These are phyloP conservation scores for Antitype chi DNA, from an alignment of 2,888 invertebrate genomes.

Conservation along the genomic window DNA sequence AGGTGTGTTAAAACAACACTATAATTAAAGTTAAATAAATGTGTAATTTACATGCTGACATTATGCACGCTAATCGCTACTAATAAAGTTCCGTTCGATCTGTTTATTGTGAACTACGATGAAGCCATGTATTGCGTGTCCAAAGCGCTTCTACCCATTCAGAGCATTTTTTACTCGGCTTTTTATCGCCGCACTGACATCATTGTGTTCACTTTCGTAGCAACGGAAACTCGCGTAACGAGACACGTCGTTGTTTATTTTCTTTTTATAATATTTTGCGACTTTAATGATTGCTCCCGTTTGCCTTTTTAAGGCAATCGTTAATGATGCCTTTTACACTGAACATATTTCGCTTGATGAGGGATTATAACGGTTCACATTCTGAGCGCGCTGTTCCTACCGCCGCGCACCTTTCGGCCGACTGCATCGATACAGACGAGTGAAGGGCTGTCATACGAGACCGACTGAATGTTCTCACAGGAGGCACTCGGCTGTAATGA, in stretches of 20 bases:
- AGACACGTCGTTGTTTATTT: slow-evolving; percentile 84
- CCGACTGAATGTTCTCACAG: slow-evolving; percentile 83
- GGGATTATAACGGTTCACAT: slow-evolving; percentile 87
- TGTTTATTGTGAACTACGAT: slow-evolving; percentile 72
- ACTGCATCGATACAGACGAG: slow-evolving; percentile 74
- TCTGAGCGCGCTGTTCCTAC: slow-evolving; percentile 76
- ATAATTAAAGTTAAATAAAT: slow-evolving; percentile 55
- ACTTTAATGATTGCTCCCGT: slow-evolving; percentile 89
- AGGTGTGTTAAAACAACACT: not conserved
- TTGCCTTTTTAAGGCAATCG: slow-evolving; percentile 89
- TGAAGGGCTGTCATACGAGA: slow-evolving; percentile 89
- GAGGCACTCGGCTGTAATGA: slow-evolving; percentile 81
- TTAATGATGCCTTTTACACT: slow-evolving; percentile 90
- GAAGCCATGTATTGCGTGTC: slow-evolving; percentile 77
- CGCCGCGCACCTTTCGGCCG: slow-evolving; percentile 76
- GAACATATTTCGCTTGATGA: slow-evolving; percentile 86
- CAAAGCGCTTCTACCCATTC: slow-evolving; percentile 82
- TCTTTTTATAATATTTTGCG: slow-evolving; percentile 87
- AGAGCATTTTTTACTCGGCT: slow-evolving; percentile 84
- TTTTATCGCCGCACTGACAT: slow-evolving; percentile 86
- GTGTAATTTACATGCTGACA: slow-evolving; percentile 74
- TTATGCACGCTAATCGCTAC: slow-evolving; percentile 70
- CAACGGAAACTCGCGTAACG: slow-evolving; percentile 89
- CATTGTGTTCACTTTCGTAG: slow-evolving; percentile 89
- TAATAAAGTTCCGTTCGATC: slow-evolving; percentile 78